Base-by-base conservation (phyloP, 1,140 invertebrate species). In the Pseudomyrmex cubaensis region DNA sequence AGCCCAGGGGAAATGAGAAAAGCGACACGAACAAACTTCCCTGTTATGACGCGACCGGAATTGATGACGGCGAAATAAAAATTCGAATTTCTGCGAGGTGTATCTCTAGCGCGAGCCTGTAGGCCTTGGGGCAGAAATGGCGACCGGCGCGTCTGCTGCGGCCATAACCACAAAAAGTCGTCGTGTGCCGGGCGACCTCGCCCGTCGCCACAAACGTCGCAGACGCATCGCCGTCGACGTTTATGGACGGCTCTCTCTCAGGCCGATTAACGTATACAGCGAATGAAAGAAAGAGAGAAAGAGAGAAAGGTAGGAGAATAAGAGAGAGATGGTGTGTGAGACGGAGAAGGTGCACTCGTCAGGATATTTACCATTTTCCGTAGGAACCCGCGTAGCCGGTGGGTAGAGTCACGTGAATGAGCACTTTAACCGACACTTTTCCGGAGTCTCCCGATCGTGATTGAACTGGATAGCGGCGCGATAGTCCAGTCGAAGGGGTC, bases 91-190 rank as follows among this genome's bases (percentile, higher is more conserved):
- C 5, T 35, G 35, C 35, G 35, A 48, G 77, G 86, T 73, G 83
- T 88, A 88, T 89, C 48, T 15, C 54, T 3, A 0, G 12, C 57
- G 89, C 90, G 25, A 56, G 52, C 69, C 17, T 90, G 90, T n/a
- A 91, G 13, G 46, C 66, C 22, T 10, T 8, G 3, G 35, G 89
- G 85, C 73, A 92, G 91, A 93, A 94, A 94, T 94, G 93, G 93
- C 93, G 93, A 93, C 93, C 89, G 91, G 93, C 92, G 93, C 92
- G 92, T 93, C 86, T 76, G 82, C 86, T 86, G 73, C 87, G 83
- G 85, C 85, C 88, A 89, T 89, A 89, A 89, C 88, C 88, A 89
- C 87, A 89, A 89, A 89, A 82, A 80, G 46, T 20, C 3, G 13
- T 25, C n/a, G 54, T 50, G 5, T 72, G 63, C 66, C 80, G 66